Percentiles rank a stretch among this genome's conserved stretches.
Evolutionary conservation across 2,113 vertebrate species (phyloP).

Genomic region (Oncorhynchus keta): DNA sequence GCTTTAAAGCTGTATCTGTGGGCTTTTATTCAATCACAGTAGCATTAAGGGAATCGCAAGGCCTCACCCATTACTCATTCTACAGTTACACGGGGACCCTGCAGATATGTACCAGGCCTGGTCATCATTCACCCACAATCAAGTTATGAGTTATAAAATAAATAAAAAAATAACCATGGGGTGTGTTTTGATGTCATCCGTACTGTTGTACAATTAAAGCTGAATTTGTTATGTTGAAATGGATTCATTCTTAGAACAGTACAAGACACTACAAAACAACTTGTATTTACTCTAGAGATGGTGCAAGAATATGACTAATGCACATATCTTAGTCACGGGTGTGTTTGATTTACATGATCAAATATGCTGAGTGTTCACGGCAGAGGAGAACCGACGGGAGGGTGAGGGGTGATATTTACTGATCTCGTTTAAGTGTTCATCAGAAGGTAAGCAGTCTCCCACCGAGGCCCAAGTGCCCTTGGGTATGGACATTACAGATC

Average conservation of each 20-base stretch:
- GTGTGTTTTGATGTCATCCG: conserved; percentile 4
- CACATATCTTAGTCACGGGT: conserved; percentile 19
- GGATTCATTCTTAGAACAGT: background rate
- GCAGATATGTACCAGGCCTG: conserved; percentile 9
- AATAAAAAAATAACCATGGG: background rate
- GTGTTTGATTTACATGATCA: conserved; percentile 41
- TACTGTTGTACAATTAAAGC: background rate
- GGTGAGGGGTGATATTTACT: conserved; percentile 38
- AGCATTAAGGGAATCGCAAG: conserved; percentile 54
- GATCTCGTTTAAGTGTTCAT: conserved; percentile 37
- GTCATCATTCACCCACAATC: conserved; percentile 46
- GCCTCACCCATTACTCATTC: conserved; percentile 51
- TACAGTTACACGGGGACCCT: conserved; percentile 36
- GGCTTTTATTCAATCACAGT: conserved; percentile 64
- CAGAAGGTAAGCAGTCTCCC: conserved; percentile 38
- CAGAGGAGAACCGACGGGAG: conserved; percentile 33
- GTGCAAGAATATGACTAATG: conserved; percentile 18
- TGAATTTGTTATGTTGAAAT: background rate
- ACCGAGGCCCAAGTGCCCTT: conserved; percentile 25
- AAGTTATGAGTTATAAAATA: conserved; percentile 13
- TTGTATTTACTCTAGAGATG: no score
- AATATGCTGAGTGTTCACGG: conserved; percentile 51
- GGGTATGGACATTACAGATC: conserved; percentile 24
- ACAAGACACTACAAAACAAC: background rate
- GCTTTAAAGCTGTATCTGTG: conserved; percentile 34